Evolutionary conservation across 2,113 vertebrate genomes (phyloP), one percentile per base, ranked within the genome.

Genomic region (Aldabrachelys gigantea): DNA sequence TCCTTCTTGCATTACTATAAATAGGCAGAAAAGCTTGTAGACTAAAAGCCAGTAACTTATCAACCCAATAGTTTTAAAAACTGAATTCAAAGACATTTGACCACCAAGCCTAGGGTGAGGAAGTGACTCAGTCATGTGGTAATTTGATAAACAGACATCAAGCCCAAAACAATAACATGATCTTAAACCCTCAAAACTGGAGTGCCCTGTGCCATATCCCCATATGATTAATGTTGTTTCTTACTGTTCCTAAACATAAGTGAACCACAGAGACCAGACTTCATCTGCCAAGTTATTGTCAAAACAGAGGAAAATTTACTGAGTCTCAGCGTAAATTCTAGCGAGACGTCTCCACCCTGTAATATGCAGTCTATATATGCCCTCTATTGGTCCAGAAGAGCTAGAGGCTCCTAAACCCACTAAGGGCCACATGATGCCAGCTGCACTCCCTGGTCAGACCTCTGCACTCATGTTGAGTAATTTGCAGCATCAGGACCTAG

Each of bases 11-110:
- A 82, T 62, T 31, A 56, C 14, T 90, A 81, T n/a, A 90, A 31
- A 19, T 29, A 90, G 47, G 16, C 80, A 80, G 78, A 41, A 84
- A 93, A 89, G 7, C 50, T 16, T 80, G 65, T 54, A 31, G 1
- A 89, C 41, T 5, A 84, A 90, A 21, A 90, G 83, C n/a, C 75
- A 91, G 44, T 6, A 83, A 54, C 44, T 17, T 47, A 3, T 10
- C n/a, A 84, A n/a, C 54, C 49, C 27, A 84, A 5, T 53, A 19
- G 52, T 91, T 16, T 81, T 5, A 50, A 81, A 83, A 92, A 41
- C 24, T 5, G 0, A 12, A 47, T 38, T 83, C 80, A 92, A 76
- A 62, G 0, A 0, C 31, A 90, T 53, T 29, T 4, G 9, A 75
- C 27, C 24, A 53, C 35, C 44, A 10, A 57, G 2, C n/a, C 14